These are phyloP conservation scores for Brachionus paranguensis DNA, from an alignment of 1,140 invertebrate genomes.

Conservation along the genomic window DNA sequence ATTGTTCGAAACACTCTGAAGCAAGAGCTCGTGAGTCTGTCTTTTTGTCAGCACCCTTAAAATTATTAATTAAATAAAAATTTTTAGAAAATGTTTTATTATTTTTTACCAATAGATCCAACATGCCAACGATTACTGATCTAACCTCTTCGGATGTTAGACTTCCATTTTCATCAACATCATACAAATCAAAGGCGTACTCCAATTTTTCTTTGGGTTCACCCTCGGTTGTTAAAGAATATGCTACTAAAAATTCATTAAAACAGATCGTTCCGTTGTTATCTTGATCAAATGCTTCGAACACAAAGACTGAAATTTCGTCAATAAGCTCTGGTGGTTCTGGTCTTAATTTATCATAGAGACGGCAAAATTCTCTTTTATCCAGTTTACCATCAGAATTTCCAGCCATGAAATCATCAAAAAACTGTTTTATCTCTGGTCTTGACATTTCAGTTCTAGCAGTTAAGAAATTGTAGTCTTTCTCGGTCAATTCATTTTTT, in stretches of 20 bases:
- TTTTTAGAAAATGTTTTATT: not conserved
- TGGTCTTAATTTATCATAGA: not conserved
- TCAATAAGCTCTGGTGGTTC: constrained; percentile 13
- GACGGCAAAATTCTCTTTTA: not conserved
- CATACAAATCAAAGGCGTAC: constrained; percentile 35
- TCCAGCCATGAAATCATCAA: not conserved
- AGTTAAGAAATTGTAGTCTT: not conserved
- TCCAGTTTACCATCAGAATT: constrained; percentile 14
- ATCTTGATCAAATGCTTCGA: constrained; percentile 35
- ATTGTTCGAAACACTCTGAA: not conserved
- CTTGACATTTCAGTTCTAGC: not conserved
- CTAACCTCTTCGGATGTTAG: not conserved
- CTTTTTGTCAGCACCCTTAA: not conserved
- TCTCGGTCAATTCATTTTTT: not conserved
- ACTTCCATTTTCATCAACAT: not conserved
- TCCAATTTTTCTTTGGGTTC: constrained; percentile 4
- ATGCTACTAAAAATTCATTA: constrained; percentile 11
- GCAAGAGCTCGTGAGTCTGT: not conserved
- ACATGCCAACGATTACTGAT: constrained; percentile 3
- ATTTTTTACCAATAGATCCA: constrained; percentile 5
- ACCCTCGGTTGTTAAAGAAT: not conserved
- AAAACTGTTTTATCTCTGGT: not conserved
- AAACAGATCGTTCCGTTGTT: not conserved
- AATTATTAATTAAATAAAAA: not conserved
- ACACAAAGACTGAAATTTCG: constrained; percentile 26